Base-by-base conservation (phyloP, 2,113 vertebrate species). In the Myxocyprinus asiaticus region DNA sequence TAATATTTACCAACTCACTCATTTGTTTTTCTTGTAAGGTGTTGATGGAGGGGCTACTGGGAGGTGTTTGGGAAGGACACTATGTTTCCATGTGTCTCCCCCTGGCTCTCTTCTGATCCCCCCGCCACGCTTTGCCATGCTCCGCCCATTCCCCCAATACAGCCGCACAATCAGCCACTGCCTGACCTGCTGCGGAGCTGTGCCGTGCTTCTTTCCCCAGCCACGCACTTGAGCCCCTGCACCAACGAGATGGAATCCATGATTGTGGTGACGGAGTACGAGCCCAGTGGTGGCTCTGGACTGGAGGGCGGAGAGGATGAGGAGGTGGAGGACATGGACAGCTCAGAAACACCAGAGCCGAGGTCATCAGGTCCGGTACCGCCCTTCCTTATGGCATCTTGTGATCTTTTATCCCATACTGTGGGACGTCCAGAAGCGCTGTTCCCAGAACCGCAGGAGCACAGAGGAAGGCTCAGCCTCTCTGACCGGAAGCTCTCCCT, bases 401-500 rank as follows among this genome's bases (percentile, higher is more conserved):
- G 89, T 10, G 87, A 91, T 88, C 90, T 93, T 44, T 86, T 93
- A 73, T 92, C 86, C 22, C 91, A 92, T 73, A 82, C 89, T 5
- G 80, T 88, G 14, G 74, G 77, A 4, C 84, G 77, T 3, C 77
- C 89, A 0, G 81, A 82, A 42, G 82, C 83, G 14, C 91, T 94
- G 9, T 85, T 87, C 9, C 92, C 90, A 0, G 80, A 67, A 8
- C 22, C 77, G 15, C 91, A 86, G 33, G 91, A 93, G 78, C 90
- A 92, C 5, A 90, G 93, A 80, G 87, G 85, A 0, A 91, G 93
- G 81, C 89, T 95, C 73, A 94, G 86, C 77, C 90, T 96, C 65
- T 95, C 95, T 0, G 90, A 95, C 85, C 92, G 96, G 84, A 98
- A 98, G 83, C 93, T 97, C 0, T 98, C 96, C 17, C 92, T 98